phyloP scores from a whole-genome alignment of 2,888 invertebrate species.

The Drosophila atripex region DNA sequence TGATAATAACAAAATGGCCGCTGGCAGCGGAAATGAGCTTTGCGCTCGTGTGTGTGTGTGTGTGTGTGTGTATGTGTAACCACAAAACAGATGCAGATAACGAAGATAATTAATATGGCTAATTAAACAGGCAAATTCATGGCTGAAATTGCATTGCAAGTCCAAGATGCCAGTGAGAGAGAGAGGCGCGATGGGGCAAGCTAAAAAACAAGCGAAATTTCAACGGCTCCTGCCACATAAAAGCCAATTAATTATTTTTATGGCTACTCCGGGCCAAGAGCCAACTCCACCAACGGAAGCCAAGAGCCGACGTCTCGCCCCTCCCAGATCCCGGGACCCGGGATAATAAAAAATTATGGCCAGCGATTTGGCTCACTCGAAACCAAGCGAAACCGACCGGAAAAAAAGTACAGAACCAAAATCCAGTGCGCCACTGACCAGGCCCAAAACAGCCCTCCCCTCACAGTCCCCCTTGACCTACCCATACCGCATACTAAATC shows the following conservation, averaged over 20 bases:
- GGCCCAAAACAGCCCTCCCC: conserved; percentile 27
- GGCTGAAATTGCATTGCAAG: conserved; percentile 36
- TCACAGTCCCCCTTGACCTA: neutral
- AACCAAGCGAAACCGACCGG: conserved; percentile 45
- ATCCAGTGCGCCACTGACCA: conserved; percentile 63
- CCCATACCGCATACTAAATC: conserved; percentile 25
- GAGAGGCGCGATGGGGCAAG: conserved; percentile 33
- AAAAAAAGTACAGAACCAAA: conserved; percentile 10
- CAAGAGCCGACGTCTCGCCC: conserved; percentile 33
- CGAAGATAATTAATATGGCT: conserved; percentile 64
- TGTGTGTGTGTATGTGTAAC: conserved; percentile 34
- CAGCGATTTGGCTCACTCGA: conserved; percentile 75
- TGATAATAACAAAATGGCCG: conserved; percentile 57
- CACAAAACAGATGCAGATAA: conserved; percentile 61
- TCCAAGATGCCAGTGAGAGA: neutral
- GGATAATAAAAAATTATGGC: conserved; percentile 77
- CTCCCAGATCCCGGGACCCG: conserved; percentile 22
- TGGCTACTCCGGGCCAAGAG: conserved; percentile 62
- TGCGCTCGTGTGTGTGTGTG: conserved; percentile 10
- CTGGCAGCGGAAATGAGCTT: conserved; percentile 64
- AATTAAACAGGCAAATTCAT: conserved; percentile 59
- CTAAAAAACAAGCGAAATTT: conserved; percentile 52
- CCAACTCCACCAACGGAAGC: conserved; percentile 41
- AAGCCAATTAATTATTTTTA: conserved; percentile 78
- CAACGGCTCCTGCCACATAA: conserved; percentile 78